A percentile compares a stretch with the other conserved stretches of the same genome.
These are phyloP conservation scores for Neodiprion fabricii DNA, from an alignment of 1,140 invertebrate species.

Conservation along the genomic window DNA sequence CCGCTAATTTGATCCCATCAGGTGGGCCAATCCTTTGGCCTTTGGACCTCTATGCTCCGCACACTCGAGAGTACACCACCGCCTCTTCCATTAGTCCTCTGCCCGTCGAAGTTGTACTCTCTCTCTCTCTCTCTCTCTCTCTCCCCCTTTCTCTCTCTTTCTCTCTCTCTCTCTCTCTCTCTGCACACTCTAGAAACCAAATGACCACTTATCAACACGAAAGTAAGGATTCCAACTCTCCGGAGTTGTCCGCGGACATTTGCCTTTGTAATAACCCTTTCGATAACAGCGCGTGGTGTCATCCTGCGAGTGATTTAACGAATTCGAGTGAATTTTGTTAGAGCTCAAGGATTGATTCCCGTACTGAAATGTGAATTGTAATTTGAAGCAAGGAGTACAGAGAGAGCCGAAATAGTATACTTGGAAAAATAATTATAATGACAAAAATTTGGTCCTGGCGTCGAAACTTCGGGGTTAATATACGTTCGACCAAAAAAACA, in stretches of 20 bases:
- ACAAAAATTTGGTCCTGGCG: too few relatives aligned
- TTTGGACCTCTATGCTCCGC: not conserved
- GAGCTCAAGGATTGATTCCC: too few relatives aligned
- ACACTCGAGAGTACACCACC: not conserved
- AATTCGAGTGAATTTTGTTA: too few relatives aligned
- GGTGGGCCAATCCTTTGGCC: conserved; percentile 1
- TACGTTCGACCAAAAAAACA: too few relatives aligned
- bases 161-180: not conserved
- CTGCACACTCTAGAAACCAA: not conserved
- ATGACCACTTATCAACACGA: not conserved
- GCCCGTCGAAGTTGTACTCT: not conserved
- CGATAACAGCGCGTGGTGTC: too few relatives aligned
- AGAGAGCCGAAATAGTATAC: too few relatives aligned
- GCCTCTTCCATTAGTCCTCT: not conserved
- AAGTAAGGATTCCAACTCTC: not conserved
- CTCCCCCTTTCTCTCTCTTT: not conserved
- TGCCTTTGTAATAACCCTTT: not conserved
- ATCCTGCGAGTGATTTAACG: too few relatives aligned
- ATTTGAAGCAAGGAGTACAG: too few relatives aligned
- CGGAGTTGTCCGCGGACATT: not conserved
- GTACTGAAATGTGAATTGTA: too few relatives aligned
- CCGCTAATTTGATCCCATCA: conserved; percentile 1
- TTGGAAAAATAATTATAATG: too few relatives aligned
- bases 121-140: not conserved
- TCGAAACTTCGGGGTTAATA: too few relatives aligned